Base-by-base conservation (phyloP, 2,797 vertebrate species). In the Neosalanx taihuensis region DNA sequence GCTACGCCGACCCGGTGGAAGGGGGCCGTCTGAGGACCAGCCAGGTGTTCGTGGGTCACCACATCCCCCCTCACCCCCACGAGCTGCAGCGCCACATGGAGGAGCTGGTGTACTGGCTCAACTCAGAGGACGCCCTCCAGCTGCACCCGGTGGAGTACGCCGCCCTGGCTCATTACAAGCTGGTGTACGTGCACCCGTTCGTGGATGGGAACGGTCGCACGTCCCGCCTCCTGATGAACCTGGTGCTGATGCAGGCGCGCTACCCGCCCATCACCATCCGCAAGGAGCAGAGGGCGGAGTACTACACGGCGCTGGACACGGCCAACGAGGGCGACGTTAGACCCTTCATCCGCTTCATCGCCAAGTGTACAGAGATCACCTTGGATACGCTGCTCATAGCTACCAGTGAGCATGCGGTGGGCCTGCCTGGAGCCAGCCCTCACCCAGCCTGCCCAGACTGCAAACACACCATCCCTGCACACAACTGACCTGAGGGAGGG, bases 341-440 rank as follows among this genome's bases (percentile, higher is more conserved):
- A 51, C 98, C 98, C 0, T 99, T 99, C 86, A 99, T 99, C 69
- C 95, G 98, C 63, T 98, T 99, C 60, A 97, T 99, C 0, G 97
- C 97, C 60, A 95, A 96, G 85, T 99, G 97, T 46, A 92, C 98
- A 0, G 98, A 99, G 89, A 96, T 94, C 10, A 98, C 97, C 0
- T 86, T 99, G 78, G 98, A 99, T 90, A 96, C 96, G 0, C 71
- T 99, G 85, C 91, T 99, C 66, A 94, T 99, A 1, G 97, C 97
- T 67, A 99, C 97, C 6, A 92, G 94, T 0, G 97, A 99, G 78
- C 88, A 96, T 17, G 89, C 96, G 0, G 98, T 98, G 61, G 97
- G 95, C 0, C 89, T 99, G 74, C 98, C 98, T 0, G 97, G 91
- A 64, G 91, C 95, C 0, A 87, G 85, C 0, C 90, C 91, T 67